A percentile compares a stretch with the other conserved stretches of the same genome.
Conservation (phyloP, 2,113 vertebrate species). For the Glaucomys volans region DNA sequence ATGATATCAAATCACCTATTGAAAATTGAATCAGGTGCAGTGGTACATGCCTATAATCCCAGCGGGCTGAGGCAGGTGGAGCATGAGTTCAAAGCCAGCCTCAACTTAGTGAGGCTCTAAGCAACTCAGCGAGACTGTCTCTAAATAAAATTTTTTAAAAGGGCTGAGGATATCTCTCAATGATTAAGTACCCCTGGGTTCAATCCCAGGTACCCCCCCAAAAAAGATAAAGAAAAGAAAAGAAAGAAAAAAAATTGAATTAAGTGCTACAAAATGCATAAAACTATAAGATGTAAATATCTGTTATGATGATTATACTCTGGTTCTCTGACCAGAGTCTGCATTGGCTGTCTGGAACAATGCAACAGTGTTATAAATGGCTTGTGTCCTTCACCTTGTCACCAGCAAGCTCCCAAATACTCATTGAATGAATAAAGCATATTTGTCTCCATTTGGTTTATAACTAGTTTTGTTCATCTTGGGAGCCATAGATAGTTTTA, state of each 20-base stretch:
- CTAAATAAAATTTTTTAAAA: no score
- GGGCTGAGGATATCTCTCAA: no score
- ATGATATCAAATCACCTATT: neutral
- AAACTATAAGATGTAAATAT: neutral
- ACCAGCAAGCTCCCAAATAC: neutral
- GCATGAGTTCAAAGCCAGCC: no score
- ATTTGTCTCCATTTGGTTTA: slow-evolving; percentile 57
- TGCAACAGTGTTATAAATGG: neutral
- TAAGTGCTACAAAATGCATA: neutral
- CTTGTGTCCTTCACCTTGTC: neutral
- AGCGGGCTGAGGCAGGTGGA: no score
- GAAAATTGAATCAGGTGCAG: neutral
- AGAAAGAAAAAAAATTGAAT: neutral
- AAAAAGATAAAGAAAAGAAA: no score
- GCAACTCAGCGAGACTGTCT: no score
- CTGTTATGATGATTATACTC: neutral
- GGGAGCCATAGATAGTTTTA: slow-evolving; percentile 38
- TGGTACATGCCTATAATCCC: no score
- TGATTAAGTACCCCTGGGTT: no score
- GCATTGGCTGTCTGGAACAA: neutral
- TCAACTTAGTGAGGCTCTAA: no score
- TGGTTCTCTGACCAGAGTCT: neutral
- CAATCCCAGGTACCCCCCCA: no score
- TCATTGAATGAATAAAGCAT: neutral
- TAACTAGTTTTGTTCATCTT: slow-evolving; percentile 54